Conservation (phyloP, 2,113 vertebrate species). For the Empidonax traillii region DNA sequence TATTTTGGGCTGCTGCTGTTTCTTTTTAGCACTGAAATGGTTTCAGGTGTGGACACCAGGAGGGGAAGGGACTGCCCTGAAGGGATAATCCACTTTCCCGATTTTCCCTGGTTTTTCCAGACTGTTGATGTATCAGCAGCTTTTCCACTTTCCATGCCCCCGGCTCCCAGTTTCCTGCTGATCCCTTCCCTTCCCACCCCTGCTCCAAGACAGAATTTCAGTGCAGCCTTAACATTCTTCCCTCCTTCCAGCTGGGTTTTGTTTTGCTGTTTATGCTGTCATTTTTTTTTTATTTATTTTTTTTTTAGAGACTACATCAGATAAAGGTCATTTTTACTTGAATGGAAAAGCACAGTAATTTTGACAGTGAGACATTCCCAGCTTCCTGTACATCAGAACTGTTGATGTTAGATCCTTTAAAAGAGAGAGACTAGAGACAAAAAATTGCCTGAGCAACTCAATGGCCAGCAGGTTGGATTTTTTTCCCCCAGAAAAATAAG, state of each 20-base stretch:
- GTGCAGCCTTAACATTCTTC: background rate
- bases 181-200: background rate
- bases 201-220: background rate
- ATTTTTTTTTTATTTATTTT: background rate
- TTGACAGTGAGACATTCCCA: slow-evolving; percentile 16
- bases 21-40: rapidly evolving
- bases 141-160: rapidly evolving
- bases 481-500: background rate
- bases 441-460: background rate
- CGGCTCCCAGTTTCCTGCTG: background rate
- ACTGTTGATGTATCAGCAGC: background rate
- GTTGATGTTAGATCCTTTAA: background rate
- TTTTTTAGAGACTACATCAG: background rate
- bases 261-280: slow-evolving; percentile 39
- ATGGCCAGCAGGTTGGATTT: background rate
- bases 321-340: slow-evolving; percentile 48
- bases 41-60: rapidly evolving
- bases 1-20: background rate
- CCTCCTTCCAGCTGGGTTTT: background rate
- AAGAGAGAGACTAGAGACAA: background rate
- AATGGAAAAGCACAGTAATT: slow-evolving; percentile 7
- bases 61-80: background rate
- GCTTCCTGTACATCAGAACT: background rate
- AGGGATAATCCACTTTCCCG: too few species aligned
- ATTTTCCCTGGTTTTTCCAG: background rate